A percentile compares a stretch with the other conserved stretches of the same genome.
phyloP scores from a whole-genome alignment of 2,797 vertebrate genomes.

The Tachyglossus aculeatus region DNA sequence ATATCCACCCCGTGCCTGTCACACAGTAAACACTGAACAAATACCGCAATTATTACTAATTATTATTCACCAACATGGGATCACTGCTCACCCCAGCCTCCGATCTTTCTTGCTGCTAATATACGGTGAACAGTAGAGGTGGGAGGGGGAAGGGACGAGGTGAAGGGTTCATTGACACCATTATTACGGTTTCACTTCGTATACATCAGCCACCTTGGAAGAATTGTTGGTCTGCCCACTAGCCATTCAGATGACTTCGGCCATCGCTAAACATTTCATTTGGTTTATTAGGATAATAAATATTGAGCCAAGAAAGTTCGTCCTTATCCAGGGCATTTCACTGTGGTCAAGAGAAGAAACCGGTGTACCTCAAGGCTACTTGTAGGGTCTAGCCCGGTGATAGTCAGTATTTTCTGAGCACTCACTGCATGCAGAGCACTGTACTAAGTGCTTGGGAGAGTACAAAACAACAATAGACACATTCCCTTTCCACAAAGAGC shows the following conservation, averaged over 20 bases:
- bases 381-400: too few relatives aligned
- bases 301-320: conserved; percentile 37
- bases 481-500: too few relatives aligned
- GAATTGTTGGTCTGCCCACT: conserved; percentile 48
- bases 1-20: too few relatives aligned
- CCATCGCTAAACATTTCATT: conserved; percentile 54
- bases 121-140: conserved; percentile 60
- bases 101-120: conserved; percentile 56
- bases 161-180: conserved; percentile 60
- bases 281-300: conserved; percentile 56
- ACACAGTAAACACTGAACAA: too few relatives aligned
- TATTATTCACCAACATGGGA: too few relatives aligned
- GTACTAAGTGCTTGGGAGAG: too few relatives aligned
- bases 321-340: conserved; percentile 29
- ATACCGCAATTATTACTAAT: too few relatives aligned
- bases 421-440: too few relatives aligned
- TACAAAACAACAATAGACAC: too few relatives aligned
- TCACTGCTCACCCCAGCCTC: too few relatives aligned
- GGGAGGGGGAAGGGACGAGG: conserved; percentile 49
- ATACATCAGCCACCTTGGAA: conserved; percentile 42
- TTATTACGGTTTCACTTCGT: conserved; percentile 58
- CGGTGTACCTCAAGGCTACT: too few relatives aligned
- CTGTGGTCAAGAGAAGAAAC: conserved; percentile 30
- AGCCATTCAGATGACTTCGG: conserved; percentile 37
- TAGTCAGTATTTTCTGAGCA: too few relatives aligned